Conservation (phyloP, 2,888 invertebrate species). For the Cerceris rybyensis region DNA sequence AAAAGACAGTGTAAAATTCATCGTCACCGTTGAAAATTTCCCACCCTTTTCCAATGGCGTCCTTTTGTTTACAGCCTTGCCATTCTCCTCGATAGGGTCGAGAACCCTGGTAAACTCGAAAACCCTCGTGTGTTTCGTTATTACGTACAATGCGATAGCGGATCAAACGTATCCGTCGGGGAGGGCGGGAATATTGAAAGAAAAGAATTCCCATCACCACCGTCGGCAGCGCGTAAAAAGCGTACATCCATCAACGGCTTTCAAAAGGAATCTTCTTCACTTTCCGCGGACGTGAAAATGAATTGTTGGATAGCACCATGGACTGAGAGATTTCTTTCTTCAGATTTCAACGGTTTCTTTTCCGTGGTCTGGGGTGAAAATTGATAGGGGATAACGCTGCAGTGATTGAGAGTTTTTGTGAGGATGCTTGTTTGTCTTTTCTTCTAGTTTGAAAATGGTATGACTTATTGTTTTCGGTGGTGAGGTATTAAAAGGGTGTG, state of each 20-base stretch:
- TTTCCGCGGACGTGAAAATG: no score
- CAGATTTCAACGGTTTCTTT: no score
- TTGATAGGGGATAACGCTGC: no score
- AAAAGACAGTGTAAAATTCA: not conserved
- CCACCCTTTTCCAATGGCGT: not conserved
- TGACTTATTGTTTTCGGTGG: no score
- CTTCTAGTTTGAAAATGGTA: no score
- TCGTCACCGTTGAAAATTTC: not conserved
- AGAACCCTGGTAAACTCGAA: not conserved
- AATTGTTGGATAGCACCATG: no score
- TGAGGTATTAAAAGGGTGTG: no score
- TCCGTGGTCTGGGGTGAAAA: no score
- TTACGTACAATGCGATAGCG: not conserved
- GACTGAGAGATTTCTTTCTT: no score
- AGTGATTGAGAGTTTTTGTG: no score
- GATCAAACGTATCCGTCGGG: not conserved
- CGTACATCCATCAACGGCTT: not conserved
- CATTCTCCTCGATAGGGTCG: not conserved
- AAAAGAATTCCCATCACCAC: not conserved
- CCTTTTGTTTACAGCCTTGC: not conserved
- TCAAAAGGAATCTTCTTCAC: no score
- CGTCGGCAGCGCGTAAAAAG: not conserved
- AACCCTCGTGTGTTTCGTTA: not conserved
- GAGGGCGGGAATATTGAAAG: not conserved
- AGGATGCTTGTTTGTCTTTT: no score